Evolutionary conservation across 2,113 vertebrate species (phyloP).

Genomic region (Beaufortia kweichowensis): DNA sequence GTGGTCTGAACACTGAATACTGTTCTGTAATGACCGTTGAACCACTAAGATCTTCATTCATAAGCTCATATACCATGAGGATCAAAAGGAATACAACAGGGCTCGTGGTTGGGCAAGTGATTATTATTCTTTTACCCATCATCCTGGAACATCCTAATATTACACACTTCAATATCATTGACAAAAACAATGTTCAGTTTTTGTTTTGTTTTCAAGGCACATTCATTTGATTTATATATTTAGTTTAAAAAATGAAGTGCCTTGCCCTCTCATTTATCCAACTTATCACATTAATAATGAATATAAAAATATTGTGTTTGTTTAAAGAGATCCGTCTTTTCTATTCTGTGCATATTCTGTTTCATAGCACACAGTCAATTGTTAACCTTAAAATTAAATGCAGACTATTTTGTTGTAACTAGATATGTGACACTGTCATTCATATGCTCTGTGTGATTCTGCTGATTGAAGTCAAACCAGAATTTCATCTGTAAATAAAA

Average conservation of each 20-base stretch:
- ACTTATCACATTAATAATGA: not conserved
- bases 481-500: constrained; percentile 18
- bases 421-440: not conserved
- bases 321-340: not conserved
- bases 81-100: not conserved
- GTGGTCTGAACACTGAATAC: not conserved
- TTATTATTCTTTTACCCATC: not conserved
- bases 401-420: not conserved
- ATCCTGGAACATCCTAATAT: not conserved
- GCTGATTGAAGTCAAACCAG: not conserved
- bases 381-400: not conserved
- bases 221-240: no score
- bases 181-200: no score
- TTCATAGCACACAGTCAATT: not conserved
- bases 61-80: not conserved
- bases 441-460: not conserved
- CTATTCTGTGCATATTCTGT: no score
- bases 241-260: no score
- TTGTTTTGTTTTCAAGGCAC: no score
- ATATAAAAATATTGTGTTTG: not conserved
- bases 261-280: not conserved
- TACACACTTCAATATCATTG: not conserved
- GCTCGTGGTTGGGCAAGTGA: not conserved
- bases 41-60: not conserved
- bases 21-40: not conserved